Base-by-base conservation (phyloP, 2,113 vertebrate genomes). In the Percina caprodes region DNA sequence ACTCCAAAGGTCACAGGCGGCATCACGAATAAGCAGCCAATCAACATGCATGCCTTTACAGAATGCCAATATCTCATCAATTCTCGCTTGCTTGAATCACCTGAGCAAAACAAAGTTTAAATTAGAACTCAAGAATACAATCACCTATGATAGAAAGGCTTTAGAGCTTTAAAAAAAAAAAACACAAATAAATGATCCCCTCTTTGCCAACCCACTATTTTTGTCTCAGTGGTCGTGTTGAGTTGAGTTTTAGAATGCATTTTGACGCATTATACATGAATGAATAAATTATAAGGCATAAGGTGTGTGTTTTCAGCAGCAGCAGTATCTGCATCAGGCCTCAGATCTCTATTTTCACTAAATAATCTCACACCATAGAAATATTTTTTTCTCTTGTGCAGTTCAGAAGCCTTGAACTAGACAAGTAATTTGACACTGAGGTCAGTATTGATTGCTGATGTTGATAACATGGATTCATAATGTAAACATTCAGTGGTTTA, bases 11-110 rank as follows among this genome's bases (percentile, higher is more conserved):
- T 90, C 91, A 91, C 48, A 66, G 54, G 59, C 63, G 11, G 80
- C 83, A 71, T 86, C 69, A 79, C 62, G 77, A 87, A 86, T 91
- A 92, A 93, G 90, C 82, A 93, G 76, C 79, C 89, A 91, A 88
- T 91, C 86, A 90, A 90, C 85, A 92, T 83, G 80, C 90, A 85
- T 66, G 85, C 69, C 78, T 90, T 85, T 84, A 80, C 51, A 78
- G 24, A 86, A 84, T 52, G 49, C 73, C 80, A 62, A 89, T 91
- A 88, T 84, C 87, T 91, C 91, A 80, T 90, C 89, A 30, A 30
- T 30, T 30, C 11, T 26, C 62, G 60, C 35, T 58, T 42, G 39
- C 61, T 67, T 75, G 52, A 81, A 61, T 69, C 69, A 84, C 46
- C 54, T n/a, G 59, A 61, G 30, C 24, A 81, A 82, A 79, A 63